phyloP scores from a whole-genome alignment of 1,140 invertebrate genomes.

The Aphelenchoides avenae region DNA sequence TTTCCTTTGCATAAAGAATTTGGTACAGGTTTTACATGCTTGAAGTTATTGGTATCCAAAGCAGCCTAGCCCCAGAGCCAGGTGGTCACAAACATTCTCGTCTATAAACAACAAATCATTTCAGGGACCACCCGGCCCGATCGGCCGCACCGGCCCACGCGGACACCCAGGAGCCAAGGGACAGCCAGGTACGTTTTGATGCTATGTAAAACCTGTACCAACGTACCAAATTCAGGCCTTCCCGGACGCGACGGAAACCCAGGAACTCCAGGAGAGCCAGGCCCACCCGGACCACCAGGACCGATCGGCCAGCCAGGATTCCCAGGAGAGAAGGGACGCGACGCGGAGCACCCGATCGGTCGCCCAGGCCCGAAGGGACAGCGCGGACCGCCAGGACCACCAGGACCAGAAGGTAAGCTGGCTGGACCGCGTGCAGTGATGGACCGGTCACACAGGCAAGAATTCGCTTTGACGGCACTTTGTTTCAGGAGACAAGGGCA shows the following conservation, averaged over 20 bases:
- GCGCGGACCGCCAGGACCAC: conserved; percentile 23
- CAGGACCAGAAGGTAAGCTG: conserved; percentile 35
- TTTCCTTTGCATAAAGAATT: no score
- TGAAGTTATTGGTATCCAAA: no score
- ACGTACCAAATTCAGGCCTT: no score
- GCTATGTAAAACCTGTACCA: conserved; percentile 54
- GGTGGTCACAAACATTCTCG: no score
- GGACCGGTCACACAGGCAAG: no score
- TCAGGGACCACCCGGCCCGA: conserved; percentile 49
- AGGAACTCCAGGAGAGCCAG: conserved; percentile 39
- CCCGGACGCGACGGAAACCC: conserved; percentile 41
- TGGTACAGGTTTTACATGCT: no score
- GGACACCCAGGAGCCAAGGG: conserved; percentile 52
- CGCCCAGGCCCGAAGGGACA: conserved; percentile 48
- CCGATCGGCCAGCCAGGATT: conserved; percentile 41
- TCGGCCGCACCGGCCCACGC: conserved; percentile 52
- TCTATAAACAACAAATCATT: no score
- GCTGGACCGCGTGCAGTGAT: no score
- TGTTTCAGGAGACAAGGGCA: conserved; percentile 1
- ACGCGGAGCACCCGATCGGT: conserved; percentile 43
- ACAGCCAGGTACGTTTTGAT: conserved; percentile 44
- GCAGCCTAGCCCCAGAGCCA: no score
- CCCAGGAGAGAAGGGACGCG: conserved; percentile 46
- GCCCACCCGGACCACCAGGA: conserved; percentile 44
- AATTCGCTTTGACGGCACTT: neutral